phyloP scores from a whole-genome alignment of 2,888 invertebrate genomes.

The Exephanes ischioxanthus region DNA sequence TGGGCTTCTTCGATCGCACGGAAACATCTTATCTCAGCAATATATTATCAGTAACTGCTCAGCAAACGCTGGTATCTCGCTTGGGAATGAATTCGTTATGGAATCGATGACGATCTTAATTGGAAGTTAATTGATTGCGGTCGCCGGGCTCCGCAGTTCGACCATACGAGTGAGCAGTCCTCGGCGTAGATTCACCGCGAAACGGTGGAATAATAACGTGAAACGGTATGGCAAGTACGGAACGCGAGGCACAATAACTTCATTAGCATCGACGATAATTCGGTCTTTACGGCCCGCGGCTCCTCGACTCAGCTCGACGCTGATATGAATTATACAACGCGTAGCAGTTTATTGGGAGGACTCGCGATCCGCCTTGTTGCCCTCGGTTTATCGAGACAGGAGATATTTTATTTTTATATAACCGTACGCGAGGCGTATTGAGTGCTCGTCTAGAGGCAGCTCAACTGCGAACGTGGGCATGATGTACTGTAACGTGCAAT shows the following conservation, averaged over 20 bases:
- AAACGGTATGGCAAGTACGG: conserved; percentile 42
- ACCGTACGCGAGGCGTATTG: conserved; percentile 1
- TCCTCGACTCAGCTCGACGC: neutral
- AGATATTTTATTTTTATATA: neutral
- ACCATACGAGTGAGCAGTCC: neutral
- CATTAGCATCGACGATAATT: conserved; percentile 55
- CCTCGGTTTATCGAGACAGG: neutral
- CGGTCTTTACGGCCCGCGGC: conserved; percentile 19
- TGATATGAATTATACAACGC: neutral
- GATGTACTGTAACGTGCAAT: neutral
- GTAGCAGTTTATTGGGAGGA: neutral
- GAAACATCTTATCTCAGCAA: neutral
- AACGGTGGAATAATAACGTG: conserved; percentile 38
- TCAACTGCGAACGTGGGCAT: neutral
- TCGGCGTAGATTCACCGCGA: conserved; percentile 68
- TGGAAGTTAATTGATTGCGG: conserved; percentile 74
- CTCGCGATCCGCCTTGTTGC: conserved; percentile 17
- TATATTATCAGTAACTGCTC: neutral
- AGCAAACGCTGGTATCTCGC: conserved; percentile 9
- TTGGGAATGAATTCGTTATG: conserved; percentile 68
- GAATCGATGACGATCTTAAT: conserved; percentile 67
- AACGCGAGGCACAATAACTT: conserved; percentile 38
- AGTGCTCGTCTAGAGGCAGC: conserved; percentile 4
- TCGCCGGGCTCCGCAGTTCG: neutral
- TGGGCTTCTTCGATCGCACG: neutral